Evolutionary conservation across 64 coral and sea anemone genomes (phyloP).

Genomic region (Exaiptasia diaphana): DNA sequence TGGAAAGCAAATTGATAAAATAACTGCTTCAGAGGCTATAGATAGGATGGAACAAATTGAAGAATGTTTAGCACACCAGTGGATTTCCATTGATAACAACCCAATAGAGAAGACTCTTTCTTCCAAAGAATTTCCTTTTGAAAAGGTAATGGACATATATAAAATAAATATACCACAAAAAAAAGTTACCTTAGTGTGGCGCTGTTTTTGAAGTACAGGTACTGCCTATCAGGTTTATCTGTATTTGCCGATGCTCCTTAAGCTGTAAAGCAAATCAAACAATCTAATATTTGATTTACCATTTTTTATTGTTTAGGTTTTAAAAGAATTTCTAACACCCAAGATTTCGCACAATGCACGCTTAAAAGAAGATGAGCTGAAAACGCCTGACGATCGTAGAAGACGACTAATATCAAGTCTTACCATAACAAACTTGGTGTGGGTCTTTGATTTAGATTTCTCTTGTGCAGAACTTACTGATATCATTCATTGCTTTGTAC

Average conservation of each 20-base stretch:
- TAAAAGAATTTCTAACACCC: neutral
- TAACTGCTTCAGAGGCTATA: neutral
- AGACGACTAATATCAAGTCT: slow-evolving; percentile 11
- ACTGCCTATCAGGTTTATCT: too few relatives aligned
- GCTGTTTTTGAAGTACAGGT: too few relatives aligned
- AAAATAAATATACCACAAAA: too few relatives aligned
- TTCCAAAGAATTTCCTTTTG: too few relatives aligned
- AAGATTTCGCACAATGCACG: neutral
- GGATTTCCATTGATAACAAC: neutral
- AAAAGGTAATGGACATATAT: too few relatives aligned
- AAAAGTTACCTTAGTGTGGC: too few relatives aligned
- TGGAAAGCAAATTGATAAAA: neutral
- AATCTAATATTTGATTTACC: too few relatives aligned
- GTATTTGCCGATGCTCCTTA: too few relatives aligned
- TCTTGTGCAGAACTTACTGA: neutral
- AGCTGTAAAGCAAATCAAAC: too few relatives aligned
- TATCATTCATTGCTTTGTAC: neutral
- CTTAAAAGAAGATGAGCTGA: neutral
- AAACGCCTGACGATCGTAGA: neutral
- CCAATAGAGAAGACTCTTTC: too few relatives aligned
- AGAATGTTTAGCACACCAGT: neutral
- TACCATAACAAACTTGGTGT: neutral
- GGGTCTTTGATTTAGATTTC: neutral
- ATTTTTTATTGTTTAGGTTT: neutral
- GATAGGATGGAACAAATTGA: neutral